Evolutionary conservation across 2,888 invertebrate genomes (phyloP), one percentile per base, ranked within the genome.

Genomic region (Andrena bicolor): DNA sequence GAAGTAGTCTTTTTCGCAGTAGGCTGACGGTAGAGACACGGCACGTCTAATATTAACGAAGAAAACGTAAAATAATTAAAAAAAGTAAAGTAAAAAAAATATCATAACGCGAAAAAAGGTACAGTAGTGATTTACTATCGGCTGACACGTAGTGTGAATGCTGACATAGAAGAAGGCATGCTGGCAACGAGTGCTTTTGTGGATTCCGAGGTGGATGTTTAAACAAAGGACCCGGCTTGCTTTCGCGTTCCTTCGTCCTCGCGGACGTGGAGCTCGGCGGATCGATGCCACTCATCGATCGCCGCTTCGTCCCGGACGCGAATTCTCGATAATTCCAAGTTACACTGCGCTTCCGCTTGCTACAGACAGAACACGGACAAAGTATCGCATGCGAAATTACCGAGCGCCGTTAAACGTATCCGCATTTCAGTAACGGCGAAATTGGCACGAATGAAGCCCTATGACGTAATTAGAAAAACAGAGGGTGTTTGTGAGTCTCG

Each of bases 11-110:
- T 88, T 84, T 86, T 85, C 91, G 91, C 91, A 91, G 92, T 92
- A 93, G 92, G 91, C 91, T 92, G 91, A 92, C 66, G 91, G 88
- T 92, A 92, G 92, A 92, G 89, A 92, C 90, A 91, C 89, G 91
- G 89, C 91, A 91, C 90, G 92, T 93, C 90, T 92, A 91, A 92
- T 91, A 90, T 89, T 91, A 91, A 91, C 80, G 63, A 83, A 90
- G 28, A 80, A 90, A 87, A 58, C 88, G 51, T 13, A 83, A 85
- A 73, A 28, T 84, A 84, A 86, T 78, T 78, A 79, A 90, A 89
- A 90, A 90, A 89, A 83, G 81, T 86, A 89, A 90, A 85, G 86
- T 86, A 89, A 90, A 88, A 86, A 90, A 88, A 86, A 92, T 92
- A 92, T 92, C 90, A 90, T 91, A 92, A 91, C 86, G 89, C 89